Evolutionary conservation across 2,113 vertebrate species (phyloP).

Genomic region (Camelus dromedarius): DNA sequence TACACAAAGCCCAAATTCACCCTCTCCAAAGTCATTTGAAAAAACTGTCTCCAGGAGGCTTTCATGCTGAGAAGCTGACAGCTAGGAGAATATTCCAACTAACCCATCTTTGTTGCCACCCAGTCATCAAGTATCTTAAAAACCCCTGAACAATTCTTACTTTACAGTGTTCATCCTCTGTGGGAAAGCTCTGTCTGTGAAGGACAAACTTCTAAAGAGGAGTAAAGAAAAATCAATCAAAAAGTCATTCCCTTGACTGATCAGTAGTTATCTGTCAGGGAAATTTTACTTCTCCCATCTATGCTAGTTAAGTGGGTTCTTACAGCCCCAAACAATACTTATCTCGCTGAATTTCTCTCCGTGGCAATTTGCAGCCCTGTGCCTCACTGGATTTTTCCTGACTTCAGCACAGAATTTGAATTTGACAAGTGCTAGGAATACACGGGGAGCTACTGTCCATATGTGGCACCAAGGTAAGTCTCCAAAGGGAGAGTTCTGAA

Average conservation of each 20-base stretch:
- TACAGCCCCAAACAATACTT: neutral
- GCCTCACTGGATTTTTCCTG: neutral
- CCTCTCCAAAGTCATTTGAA: slow-evolving; percentile 60
- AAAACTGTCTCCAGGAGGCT: slow-evolving; percentile 56
- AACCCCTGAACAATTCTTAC: neutral
- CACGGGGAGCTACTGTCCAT: neutral
- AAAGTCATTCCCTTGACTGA: slow-evolving; percentile 71
- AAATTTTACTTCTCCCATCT: slow-evolving; percentile 71
- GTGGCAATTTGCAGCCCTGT: neutral
- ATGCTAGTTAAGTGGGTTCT: slow-evolving; percentile 44
- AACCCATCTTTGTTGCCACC: slow-evolving; percentile 52
- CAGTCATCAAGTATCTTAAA: slow-evolving; percentile 29
- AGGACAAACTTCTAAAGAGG: slow-evolving; percentile 70
- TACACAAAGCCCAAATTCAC: neutral
- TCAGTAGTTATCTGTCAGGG: slow-evolving; percentile 69
- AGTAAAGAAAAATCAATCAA: slow-evolving; percentile 65
- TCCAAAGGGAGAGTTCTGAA: neutral
- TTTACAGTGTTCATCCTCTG: slow-evolving; percentile 1
- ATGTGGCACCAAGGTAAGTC: neutral
- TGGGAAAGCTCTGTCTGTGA: slow-evolving; percentile 59
- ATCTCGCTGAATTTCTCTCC: neutral
- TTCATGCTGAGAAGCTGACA: slow-evolving; percentile 62
- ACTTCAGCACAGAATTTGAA: slow-evolving; percentile 45
- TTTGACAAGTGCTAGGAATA: neutral
- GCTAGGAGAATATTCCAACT: slow-evolving; percentile 52